Percentiles rank a stretch among this genome's conserved stretches.
These are phyloP conservation scores for Adineta ricciae DNA, from an alignment of 2,888 invertebrate species.

Conservation along the genomic window DNA sequence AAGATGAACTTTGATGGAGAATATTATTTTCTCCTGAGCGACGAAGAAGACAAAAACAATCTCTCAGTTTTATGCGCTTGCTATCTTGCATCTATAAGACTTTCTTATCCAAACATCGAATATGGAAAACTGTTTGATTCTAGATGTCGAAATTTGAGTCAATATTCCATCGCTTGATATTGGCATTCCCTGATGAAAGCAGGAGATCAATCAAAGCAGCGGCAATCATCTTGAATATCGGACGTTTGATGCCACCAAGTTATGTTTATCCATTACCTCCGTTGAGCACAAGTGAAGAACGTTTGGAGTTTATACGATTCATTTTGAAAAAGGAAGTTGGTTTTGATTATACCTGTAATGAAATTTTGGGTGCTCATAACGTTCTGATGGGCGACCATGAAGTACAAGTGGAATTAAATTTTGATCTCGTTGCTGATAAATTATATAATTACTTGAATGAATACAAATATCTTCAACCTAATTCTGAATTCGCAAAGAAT, in stretches of 20 bases:
- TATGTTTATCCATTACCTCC: not conserved
- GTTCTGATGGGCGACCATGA: not conserved
- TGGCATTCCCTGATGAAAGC: not conserved
- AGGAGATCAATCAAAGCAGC: not conserved
- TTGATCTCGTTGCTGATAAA: not conserved
- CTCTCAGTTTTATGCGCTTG: too few relatives aligned
- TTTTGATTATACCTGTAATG: not conserved
- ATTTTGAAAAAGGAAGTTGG: not conserved
- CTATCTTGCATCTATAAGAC: too few relatives aligned
- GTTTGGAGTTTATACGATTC: not conserved
- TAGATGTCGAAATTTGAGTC: not conserved
- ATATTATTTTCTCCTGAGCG: too few relatives aligned
- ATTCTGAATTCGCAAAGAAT: not conserved
- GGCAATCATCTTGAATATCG: not conserved
- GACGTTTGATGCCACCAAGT: not conserved
- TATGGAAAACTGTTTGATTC: not conserved
- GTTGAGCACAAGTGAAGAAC: not conserved
- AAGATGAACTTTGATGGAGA: too few relatives aligned
- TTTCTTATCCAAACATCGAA: too few relatives aligned
- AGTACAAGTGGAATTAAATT: not conserved
- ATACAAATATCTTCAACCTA: not conserved
- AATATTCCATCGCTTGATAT: not conserved
- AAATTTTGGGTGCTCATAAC: not conserved
- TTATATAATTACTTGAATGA: not conserved
- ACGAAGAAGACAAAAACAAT: too few relatives aligned